Percentiles rank a stretch among this genome's conserved stretches.
Evolutionary conservation across 2,113 vertebrate species (phyloP).

Genomic region (Camarhynchus parvulus): DNA sequence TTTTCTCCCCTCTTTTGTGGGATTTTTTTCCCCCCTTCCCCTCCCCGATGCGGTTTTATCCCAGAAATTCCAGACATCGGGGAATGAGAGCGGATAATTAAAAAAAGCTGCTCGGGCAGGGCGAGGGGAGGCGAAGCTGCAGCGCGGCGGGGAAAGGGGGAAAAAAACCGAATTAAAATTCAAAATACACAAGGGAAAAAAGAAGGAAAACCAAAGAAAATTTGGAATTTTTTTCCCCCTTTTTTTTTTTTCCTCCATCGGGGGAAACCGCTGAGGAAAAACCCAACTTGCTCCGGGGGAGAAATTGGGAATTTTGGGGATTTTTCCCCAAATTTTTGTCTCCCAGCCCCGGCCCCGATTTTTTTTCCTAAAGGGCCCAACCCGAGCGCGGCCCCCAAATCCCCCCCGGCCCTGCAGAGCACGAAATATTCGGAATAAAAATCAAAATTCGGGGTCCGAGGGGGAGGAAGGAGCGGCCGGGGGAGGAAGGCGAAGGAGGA

Average conservation of each 20-base stretch:
- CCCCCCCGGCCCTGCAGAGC: accelerated
- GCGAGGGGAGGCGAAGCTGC: background rate
- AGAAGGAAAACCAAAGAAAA: too few species aligned
- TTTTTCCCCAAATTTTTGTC: background rate
- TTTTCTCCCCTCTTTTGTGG: background rate
- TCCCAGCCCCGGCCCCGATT: too few species aligned
- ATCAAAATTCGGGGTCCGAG: background rate
- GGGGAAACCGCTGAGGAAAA: too few species aligned
- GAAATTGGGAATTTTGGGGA: background rate
- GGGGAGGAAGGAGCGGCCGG: too few species aligned
- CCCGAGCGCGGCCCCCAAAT: background rate
- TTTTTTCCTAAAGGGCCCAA: background rate
- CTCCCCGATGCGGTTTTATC: background rate
- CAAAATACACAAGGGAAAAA: too few species aligned
- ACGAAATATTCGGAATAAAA: background rate
- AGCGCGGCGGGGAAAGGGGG: background rate
- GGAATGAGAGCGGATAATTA: conserved; percentile 46
- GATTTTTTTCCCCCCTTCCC: background rate
- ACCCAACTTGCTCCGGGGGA: too few species aligned
- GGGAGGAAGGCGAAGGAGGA: too few species aligned
- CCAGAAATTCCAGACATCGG: conserved; percentile 9
- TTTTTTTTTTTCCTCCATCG: too few species aligned
- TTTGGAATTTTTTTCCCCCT: too few species aligned
- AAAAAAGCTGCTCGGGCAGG: conserved; percentile 27
- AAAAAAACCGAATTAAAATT: too few species aligned